These are phyloP conservation scores for Malachius bipustulatus DNA, from an alignment of 2,888 invertebrate genomes.

Conservation along the genomic window DNA sequence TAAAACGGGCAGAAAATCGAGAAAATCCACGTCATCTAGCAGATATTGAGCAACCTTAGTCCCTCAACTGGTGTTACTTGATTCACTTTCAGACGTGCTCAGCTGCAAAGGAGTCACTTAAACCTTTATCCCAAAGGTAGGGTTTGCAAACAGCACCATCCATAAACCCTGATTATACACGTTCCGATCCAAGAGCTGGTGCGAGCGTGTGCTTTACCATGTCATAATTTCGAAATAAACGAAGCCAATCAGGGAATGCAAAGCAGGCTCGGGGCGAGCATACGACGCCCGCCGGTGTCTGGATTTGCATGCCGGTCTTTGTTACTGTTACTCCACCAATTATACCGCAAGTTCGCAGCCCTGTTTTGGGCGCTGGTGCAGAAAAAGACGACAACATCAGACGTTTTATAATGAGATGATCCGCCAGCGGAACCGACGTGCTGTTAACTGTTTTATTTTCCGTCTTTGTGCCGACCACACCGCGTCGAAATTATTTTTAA, in stretches of 20 bases:
- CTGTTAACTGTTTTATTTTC: conserved; percentile 28
- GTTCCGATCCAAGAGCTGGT: too few species aligned
- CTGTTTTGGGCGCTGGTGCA: conserved; percentile 6
- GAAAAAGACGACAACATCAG: conserved; percentile 6
- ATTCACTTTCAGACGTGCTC: too few species aligned
- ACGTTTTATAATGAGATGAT: conserved; percentile 6
- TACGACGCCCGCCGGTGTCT: conserved; percentile 16
- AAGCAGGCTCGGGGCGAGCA: conserved; percentile 26
- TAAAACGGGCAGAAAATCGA: too few species aligned
- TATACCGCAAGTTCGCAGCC: conserved; percentile 15
- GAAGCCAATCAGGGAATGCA: conserved; percentile 30
- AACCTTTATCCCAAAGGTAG: too few species aligned
- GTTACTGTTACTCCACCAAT: conserved; percentile 26
- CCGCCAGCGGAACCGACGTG: conserved; percentile 18
- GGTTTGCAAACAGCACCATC: too few species aligned
- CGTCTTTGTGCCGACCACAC: conserved; percentile 27
- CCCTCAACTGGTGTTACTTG: too few species aligned
- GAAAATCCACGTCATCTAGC: too few species aligned
- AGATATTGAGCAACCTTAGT: too few species aligned
- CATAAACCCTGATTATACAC: too few species aligned
- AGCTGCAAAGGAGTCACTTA: too few species aligned
- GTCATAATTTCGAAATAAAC: conserved; percentile 30
- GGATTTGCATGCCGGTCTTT: conserved; percentile 28
- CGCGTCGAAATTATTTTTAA: conserved; percentile 30
- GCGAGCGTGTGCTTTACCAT: conserved; percentile 27